These are phyloP conservation scores for Latheticus oryzae DNA, from an alignment of 2,888 invertebrate genomes.

Conservation along the genomic window DNA sequence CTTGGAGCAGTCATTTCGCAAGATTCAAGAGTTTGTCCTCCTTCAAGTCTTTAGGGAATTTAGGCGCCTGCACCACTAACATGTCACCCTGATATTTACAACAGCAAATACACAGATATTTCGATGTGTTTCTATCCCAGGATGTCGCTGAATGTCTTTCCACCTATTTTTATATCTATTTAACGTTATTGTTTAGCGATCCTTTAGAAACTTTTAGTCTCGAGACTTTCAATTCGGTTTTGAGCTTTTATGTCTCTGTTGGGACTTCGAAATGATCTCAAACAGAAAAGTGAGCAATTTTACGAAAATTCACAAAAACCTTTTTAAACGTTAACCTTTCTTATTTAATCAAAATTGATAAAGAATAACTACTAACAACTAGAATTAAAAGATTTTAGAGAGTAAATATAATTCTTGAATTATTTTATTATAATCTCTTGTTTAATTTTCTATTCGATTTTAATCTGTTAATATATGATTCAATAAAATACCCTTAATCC, in stretches of 20 bases:
- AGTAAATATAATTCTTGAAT: too few relatives aligned
- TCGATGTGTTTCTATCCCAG: conserved; percentile 42
- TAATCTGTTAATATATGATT: conserved; percentile 55
- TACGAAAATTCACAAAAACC: conserved; percentile 23
- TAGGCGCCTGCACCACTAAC: conserved; percentile 49
- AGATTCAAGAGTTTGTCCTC: conserved; percentile 51
- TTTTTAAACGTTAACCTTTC: conserved; percentile 1
- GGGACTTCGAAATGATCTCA: conserved; percentile 35
- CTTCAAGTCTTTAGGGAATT: conserved; percentile 42
- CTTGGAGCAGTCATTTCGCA: conserved; percentile 57
- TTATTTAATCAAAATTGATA: too few relatives aligned
- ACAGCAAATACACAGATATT: conserved; percentile 45
- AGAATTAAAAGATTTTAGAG: too few relatives aligned
- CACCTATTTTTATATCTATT: conserved; percentile 50
- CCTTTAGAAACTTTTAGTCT: conserved; percentile 46
- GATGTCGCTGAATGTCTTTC: conserved; percentile 31
- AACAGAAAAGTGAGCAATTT: conserved; percentile 36
- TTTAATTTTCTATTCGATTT: conserved; percentile 46
- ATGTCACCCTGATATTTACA: conserved; percentile 50
- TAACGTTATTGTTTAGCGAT: conserved; percentile 50
- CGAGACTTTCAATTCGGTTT: conserved; percentile 49
- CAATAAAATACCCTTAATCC: conserved; percentile 51
- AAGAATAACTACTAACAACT: too few relatives aligned
- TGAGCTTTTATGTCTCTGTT: conserved; percentile 43
- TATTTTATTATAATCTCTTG: conserved; percentile 44